A percentile compares a stretch with the other conserved stretches of the same genome.
These are phyloP conservation scores for Promerops cafer DNA, from an alignment of 2,113 vertebrate species.

Conservation along the genomic window DNA sequence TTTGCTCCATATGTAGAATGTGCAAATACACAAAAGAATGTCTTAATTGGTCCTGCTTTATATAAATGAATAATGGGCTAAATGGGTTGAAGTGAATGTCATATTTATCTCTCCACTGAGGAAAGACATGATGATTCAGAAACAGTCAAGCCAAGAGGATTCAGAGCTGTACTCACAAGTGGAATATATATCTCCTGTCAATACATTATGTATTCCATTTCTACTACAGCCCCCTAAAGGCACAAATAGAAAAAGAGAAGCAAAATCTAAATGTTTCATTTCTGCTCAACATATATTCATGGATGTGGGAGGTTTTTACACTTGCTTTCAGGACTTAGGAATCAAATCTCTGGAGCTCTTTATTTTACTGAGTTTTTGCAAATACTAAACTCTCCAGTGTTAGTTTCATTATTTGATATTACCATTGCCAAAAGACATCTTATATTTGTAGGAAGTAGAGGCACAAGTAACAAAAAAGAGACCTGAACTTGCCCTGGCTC, in stretches of 20 bases:
- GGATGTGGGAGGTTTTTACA: slow-evolving; percentile 3
- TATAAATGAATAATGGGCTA: slow-evolving; percentile 77
- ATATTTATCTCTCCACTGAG: slow-evolving; percentile 76
- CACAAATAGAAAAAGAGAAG: slow-evolving; percentile 59
- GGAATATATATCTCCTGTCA: slow-evolving; percentile 74
- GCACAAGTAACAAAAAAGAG: background rate
- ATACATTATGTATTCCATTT: slow-evolving; percentile 71
- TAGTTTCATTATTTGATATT: background rate
- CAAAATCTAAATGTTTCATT: slow-evolving; percentile 66
- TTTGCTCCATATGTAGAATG: slow-evolving; percentile 69
- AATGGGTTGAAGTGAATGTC: slow-evolving; percentile 75
- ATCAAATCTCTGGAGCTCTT: slow-evolving; percentile 23
- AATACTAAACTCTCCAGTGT: slow-evolving; percentile 27
- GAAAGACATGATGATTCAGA: slow-evolving; percentile 73
- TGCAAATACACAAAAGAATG: slow-evolving; percentile 74
- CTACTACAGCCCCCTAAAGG: slow-evolving; percentile 69
- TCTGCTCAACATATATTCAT: slow-evolving; percentile 48
- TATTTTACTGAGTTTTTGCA: slow-evolving; percentile 43
- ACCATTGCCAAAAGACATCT: background rate
- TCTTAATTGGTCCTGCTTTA: slow-evolving; percentile 76
- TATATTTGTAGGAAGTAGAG: background rate
- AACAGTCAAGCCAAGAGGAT: slow-evolving; percentile 66
- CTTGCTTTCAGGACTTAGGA: slow-evolving; percentile 38
- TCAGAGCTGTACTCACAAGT: slow-evolving; percentile 57
- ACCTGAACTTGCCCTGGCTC: background rate